Base-by-base conservation (phyloP, 2,113 vertebrate species). In the Rissa tridactyla region DNA sequence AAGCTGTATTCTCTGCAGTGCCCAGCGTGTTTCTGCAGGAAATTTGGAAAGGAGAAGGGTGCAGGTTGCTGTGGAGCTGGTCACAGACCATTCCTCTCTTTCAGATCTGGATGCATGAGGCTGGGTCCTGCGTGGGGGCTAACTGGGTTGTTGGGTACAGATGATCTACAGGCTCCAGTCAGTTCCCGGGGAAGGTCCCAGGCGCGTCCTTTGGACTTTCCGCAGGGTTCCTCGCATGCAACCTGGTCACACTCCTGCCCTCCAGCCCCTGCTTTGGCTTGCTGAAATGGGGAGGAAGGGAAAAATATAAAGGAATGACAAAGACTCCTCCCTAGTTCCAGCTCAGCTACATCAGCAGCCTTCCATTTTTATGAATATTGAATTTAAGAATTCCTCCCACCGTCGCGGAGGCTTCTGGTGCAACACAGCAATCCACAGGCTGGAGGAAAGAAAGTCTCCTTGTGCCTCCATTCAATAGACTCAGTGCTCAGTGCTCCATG, bases 81-180 rank as follows among this genome's bases (percentile, higher is more conserved):
- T 64, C 36, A 38, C 52, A 76, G 29, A n/a, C 19, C 5, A 4
- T 60, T 82, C 21, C 57, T 87, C 52, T 8, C 1, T 44, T 82
- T 82, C 5, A 2, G 34, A 25, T 52, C 26, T 55, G 65, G 46
- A n/a, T 54, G 26, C 5, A 7, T 20, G 34, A 71, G 30, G 46
- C 82, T 81, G 26, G 42, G 30, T 23, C 18, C 36, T 16, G 3
- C 7, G 0, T 12, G 6, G n/a, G 17, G 54, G 26, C 18, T 88
- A 40, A 21, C 1, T 0, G 1, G 29, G 55, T 5, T 52, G 4
- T 5, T 81, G 30, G 65, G 17, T 29, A 20, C 19, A 52, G 60
- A 20, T 38, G 82, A 58, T 25, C 26, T 17, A 61, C 12, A 52
- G 75, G 29, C 34, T 87, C 44, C 42, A 49, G 2, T 46, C 27